Evolutionary conservation across 2,888 invertebrate species (phyloP), one percentile per base, ranked within the genome.

Genomic region (Anarsia innoxiella): DNA sequence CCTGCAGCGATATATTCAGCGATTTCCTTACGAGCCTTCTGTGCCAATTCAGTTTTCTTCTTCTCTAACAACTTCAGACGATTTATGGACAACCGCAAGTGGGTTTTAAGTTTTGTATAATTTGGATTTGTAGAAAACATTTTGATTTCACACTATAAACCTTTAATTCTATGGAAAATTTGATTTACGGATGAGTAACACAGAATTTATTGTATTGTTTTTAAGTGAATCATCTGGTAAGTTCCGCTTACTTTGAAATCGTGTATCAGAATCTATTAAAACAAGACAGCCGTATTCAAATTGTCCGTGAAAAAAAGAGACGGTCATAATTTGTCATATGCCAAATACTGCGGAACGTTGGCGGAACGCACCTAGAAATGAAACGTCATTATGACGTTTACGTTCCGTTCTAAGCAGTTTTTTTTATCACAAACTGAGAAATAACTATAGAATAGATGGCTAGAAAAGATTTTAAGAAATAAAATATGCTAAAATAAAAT

Each of bases 1-100:
- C 94, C 95, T 51, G 91, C 90, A 34, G 89, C 88, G 44, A 98
- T 91, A 65, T 96, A 99, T 78, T 99, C 99, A 1, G 97, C 98
- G 41, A 99, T 99, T 89, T 99, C 99, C 65, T 94, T 94, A 46
- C 97, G 88, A 1, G 98, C 93, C 76, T 99, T 99, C 66, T 96
- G 93, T 1, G 98, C 94, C 55, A 98, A 79, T 80, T 99, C 99
- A 0, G 97, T 93, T 85, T 98, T 98, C 87, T 99, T 99, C 79
- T 99, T 99, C 66, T 97, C 97, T 50, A 99, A 68, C 37, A 99
- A 79, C 76, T 98, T 98, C 25, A 99, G 86, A 30, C 99, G 91
- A 74, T 97, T 97, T 55, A 97, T 91, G 5, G 96, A 91, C 50
- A 99, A 85, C 49, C 98, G 89, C 41, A 99, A 82, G 77, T 99